Percentiles rank a stretch among this genome's conserved stretches.
phyloP scores from a whole-genome alignment of 2,797 vertebrate genomes.

The Rachycentron canadum region DNA sequence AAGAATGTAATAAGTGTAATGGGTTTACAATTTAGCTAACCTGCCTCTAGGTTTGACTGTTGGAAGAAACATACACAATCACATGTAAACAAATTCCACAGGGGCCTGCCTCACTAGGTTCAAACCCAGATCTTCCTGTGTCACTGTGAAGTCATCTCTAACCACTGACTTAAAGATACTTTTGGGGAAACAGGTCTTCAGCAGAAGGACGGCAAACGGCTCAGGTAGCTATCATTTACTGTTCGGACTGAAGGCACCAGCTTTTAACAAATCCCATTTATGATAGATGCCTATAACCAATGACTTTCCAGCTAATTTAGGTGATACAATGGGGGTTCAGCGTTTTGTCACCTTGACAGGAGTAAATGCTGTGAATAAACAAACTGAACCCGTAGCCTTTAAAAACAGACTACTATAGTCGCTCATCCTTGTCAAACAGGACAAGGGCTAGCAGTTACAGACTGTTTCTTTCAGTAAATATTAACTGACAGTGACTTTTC shows the following conservation, averaged over 20 bases:
- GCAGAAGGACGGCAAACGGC: neutral
- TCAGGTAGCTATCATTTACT: constrained; percentile 17
- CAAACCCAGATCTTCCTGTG: neutral
- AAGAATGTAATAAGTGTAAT: neutral
- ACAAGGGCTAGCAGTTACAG: constrained; percentile 21
- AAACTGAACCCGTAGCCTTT: constrained; percentile 44
- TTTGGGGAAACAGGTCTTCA: neutral
- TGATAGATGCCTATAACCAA: constrained; percentile 33
- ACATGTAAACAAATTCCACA: neutral
- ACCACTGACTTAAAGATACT: neutral
- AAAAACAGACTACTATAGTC: constrained; percentile 35
- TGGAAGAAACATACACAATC: neutral
- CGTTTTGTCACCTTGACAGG: constrained; percentile 54
- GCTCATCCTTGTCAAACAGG: constrained; percentile 46
- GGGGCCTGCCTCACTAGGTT: neutral
- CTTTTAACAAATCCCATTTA: constrained; percentile 16
- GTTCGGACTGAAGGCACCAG: constrained; percentile 7
- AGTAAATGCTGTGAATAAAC: constrained; percentile 52
- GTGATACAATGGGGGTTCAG: constrained; percentile 19
- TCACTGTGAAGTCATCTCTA: neutral
- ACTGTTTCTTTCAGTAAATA: constrained; percentile 55
- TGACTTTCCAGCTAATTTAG: constrained; percentile 49
- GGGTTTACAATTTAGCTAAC: neutral
- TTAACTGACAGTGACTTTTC: constrained; percentile 30
- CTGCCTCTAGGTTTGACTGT: neutral